Percentiles rank a stretch among this genome's conserved stretches.
Conservation (phyloP, 2,113 vertebrate species). For the Bucco capensis region DNA sequence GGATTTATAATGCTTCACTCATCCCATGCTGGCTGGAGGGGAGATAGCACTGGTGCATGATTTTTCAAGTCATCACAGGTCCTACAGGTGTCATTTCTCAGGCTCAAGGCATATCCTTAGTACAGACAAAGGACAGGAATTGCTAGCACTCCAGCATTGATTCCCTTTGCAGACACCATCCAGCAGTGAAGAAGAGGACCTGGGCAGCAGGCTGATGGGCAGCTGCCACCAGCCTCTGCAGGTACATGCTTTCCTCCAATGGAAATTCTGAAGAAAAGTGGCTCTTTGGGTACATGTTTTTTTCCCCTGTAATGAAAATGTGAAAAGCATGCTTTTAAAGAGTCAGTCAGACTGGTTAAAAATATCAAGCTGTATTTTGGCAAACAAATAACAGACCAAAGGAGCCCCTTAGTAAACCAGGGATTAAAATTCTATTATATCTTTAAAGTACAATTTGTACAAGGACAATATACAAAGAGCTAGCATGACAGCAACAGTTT, state of each 20-base stretch:
- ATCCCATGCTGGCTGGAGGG: slow-evolving; percentile 38
- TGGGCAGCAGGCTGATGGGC: background rate
- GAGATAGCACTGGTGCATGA: background rate
- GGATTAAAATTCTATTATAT: background rate
- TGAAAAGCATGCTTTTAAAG: background rate
- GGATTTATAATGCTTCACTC: slow-evolving; percentile 51
- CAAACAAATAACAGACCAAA: background rate
- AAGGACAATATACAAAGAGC: background rate
- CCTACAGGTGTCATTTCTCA: background rate
- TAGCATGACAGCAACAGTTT: background rate
- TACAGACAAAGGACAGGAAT: background rate
- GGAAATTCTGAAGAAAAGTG: background rate
- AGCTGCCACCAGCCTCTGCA: background rate
- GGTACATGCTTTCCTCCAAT: rapidly evolving
- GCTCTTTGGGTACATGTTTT: background rate
- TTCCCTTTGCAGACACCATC: background rate
- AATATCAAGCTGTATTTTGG: background rate
- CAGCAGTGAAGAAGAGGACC: background rate
- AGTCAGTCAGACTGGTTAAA: background rate
- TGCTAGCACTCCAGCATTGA: background rate
- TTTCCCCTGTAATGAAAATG: background rate
- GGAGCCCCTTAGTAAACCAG: background rate
- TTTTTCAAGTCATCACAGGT: slow-evolving; percentile 54
- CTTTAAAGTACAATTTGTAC: background rate
- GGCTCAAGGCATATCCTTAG: background rate